Percentiles rank a stretch among this genome's conserved stretches.
These are phyloP conservation scores for Cantharis lateralis DNA, from an alignment of 2,888 invertebrate genomes.

Conservation along the genomic window DNA sequence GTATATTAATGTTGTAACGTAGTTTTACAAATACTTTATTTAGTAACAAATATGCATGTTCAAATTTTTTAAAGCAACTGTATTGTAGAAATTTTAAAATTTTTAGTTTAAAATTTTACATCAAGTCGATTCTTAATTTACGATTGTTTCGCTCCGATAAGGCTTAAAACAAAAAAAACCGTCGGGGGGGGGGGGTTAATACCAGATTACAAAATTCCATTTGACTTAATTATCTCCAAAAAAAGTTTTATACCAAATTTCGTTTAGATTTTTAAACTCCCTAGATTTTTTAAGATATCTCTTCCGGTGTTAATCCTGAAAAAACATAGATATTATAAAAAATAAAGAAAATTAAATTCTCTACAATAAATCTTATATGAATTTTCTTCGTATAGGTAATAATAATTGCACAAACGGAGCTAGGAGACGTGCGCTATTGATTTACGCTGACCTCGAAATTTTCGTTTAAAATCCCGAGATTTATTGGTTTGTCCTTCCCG, in stretches of 20 bases:
- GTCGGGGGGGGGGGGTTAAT: too few relatives aligned
- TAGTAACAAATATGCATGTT: neutral
- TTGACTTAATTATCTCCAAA: too few relatives aligned
- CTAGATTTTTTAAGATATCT: neutral
- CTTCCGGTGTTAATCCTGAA: neutral
- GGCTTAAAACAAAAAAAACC: too few relatives aligned
- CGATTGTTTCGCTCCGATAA: neutral
- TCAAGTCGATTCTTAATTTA: neutral
- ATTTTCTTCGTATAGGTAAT: too few relatives aligned
- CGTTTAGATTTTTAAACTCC: too few relatives aligned
- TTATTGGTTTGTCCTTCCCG: too few relatives aligned
- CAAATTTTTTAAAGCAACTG: neutral
- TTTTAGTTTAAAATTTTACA: neutral
- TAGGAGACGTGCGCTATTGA: too few relatives aligned
- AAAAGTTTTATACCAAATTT: too few relatives aligned
- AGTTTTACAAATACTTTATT: neutral
- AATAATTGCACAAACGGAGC: too few relatives aligned
- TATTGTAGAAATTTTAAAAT: slow-evolving; percentile 1
- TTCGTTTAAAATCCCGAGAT: too few relatives aligned
- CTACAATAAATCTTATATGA: neutral
- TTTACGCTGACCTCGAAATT: too few relatives aligned
- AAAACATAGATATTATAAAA: neutral
- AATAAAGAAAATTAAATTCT: neutral
- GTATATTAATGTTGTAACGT: neutral
- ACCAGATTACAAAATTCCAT: too few relatives aligned